A percentile compares a stretch with the other conserved stretches of the same genome.
Conservation (phyloP, 2,113 vertebrate genomes). For the Dromaius novaehollandiae region DNA sequence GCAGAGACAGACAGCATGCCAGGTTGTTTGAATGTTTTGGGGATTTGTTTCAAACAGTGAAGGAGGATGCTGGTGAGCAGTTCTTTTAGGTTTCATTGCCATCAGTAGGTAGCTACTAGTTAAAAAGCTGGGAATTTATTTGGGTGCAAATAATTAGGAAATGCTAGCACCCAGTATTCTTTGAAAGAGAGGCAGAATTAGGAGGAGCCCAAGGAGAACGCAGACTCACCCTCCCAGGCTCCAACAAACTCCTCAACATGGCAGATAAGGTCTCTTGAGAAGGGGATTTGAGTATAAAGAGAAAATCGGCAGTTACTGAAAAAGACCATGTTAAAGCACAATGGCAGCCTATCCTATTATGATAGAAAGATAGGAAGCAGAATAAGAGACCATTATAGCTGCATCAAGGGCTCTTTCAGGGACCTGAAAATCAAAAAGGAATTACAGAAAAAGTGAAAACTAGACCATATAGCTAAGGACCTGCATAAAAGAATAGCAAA, state of each 20-base stretch:
- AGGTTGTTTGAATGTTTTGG: neutral
- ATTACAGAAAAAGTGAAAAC: neutral
- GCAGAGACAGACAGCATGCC: neutral
- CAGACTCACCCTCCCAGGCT: neutral
- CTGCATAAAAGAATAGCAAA: neutral
- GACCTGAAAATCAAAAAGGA: neutral
- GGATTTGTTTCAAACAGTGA: neutral
- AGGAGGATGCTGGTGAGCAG: neutral
- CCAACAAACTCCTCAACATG: neutral
- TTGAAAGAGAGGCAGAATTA: neutral
- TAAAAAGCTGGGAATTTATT: slow-evolving; percentile 39
- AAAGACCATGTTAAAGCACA: slow-evolving; percentile 11
- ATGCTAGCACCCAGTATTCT: neutral
- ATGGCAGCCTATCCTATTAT: neutral
- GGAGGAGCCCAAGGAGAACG: neutral
- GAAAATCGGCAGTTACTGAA: neutral
- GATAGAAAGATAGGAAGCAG: neutral
- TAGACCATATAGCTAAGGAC: neutral
- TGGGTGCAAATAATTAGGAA: neutral
- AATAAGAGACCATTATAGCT: neutral
- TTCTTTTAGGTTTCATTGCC: slow-evolving; percentile 1
- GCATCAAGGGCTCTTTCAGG: neutral
- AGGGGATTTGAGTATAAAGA: neutral
- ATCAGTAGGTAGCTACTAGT: neutral
- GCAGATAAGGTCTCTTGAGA: neutral